phyloP scores from a whole-genome alignment of 2,888 invertebrate genomes.

The Tethea ocularis region DNA sequence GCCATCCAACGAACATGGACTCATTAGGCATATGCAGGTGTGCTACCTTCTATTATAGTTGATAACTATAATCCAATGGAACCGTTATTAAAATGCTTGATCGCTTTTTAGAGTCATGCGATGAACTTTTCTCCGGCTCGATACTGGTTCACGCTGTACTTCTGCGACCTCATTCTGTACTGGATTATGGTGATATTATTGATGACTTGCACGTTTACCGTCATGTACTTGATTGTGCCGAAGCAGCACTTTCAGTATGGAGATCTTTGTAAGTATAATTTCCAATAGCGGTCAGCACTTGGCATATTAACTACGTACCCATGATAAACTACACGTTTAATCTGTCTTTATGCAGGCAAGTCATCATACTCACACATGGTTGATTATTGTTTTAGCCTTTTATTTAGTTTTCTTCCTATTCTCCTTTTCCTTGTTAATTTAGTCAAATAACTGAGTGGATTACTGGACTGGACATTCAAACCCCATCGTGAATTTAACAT shows the following conservation, averaged over 20 bases:
- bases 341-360: too few species aligned
- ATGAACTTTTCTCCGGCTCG: constrained; percentile 62
- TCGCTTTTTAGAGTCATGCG: constrained; percentile 53
- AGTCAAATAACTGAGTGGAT: too few species aligned
- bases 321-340: too few species aligned
- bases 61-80: not conserved
- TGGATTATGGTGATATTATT: constrained; percentile 55
- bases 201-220: constrained; percentile 42
- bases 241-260: constrained; percentile 37
- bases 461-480: too few species aligned
- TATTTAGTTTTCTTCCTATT: too few species aligned
- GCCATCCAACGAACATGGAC: constrained; percentile 67
- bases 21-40: constrained; percentile 68
- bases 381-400: too few species aligned
- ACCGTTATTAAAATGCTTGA: not conserved
- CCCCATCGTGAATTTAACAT: too few species aligned
- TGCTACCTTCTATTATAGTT: not conserved
- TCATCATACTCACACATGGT: too few species aligned
- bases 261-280: constrained; percentile 57
- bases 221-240: constrained; percentile 49
- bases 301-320: too few species aligned
- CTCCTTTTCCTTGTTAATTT: too few species aligned
- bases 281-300: too few species aligned
- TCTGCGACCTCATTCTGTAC: constrained; percentile 63
- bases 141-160: constrained; percentile 64